Conservation (phyloP, 2,888 invertebrate genomes). For the Luperina testacea region DNA sequence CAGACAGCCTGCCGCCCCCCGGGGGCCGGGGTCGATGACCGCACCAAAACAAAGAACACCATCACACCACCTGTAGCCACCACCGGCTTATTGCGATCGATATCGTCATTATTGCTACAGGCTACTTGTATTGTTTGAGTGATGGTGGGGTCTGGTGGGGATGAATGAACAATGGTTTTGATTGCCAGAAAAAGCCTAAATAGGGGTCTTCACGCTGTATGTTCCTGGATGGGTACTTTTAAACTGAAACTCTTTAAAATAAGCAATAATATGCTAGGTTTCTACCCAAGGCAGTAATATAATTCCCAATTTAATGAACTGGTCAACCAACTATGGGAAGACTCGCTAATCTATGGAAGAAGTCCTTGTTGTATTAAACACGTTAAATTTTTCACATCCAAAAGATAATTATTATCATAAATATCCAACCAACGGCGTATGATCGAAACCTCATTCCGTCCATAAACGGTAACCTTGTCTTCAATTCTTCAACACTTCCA, state of each 20-base stretch:
- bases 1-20: conserved; percentile 79
- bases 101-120: conserved; percentile 47
- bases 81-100: conserved; percentile 57
- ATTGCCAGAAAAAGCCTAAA: not conserved
- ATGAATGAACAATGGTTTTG: conserved; percentile 3
- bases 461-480: conserved; percentile 15
- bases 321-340: not conserved
- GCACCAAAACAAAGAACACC: conserved; percentile 84
- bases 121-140: conserved; percentile 37
- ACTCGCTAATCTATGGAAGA: not conserved
- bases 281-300: not conserved
- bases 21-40: conserved; percentile 78
- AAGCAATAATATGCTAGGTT: too few species aligned
- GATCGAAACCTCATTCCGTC: not conserved
- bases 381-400: not conserved
- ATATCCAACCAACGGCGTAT: not conserved
- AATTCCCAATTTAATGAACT: not conserved
- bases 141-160: conserved; percentile 4
- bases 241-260: not conserved
- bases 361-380: too few species aligned
- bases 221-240: not conserved
- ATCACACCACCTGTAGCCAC: conserved; percentile 82
- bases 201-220: not conserved
- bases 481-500: not conserved
- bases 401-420: too few species aligned